phyloP scores from a whole-genome alignment of 2,113 vertebrate genomes.

The Dipodomys merriami region DNA sequence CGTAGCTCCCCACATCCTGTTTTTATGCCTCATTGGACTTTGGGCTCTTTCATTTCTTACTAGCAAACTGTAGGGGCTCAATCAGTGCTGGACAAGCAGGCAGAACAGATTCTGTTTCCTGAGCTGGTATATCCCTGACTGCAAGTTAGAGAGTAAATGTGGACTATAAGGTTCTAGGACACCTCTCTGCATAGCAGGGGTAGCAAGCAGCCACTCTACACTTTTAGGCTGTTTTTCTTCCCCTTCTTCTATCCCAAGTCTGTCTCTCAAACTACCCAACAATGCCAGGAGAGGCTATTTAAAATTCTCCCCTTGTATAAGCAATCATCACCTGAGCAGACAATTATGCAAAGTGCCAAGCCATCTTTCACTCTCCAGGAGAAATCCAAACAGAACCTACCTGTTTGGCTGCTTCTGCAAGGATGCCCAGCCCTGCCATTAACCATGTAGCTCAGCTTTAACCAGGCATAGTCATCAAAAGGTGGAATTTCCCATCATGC shows the following conservation, averaged over 20 bases:
- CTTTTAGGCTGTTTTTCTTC: not conserved
- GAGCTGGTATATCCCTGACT: not conserved
- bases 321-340: slow-evolving; percentile 37
- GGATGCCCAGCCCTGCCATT: not conserved
- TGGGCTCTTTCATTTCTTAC: not conserved
- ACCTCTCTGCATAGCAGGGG: not conserved
- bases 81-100: not conserved
- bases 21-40: not conserved
- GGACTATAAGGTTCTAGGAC: not conserved
- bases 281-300: not conserved
- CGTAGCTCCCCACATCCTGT: not conserved
- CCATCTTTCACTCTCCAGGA: slow-evolving; percentile 62
- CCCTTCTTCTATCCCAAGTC: not conserved
- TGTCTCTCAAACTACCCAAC: not conserved
- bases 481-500: not conserved
- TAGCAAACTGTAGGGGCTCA: not conserved
- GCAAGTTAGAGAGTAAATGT: not conserved
- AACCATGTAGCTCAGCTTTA: not conserved
- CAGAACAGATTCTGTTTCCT: not conserved
- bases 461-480: not conserved
- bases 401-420: not conserved
- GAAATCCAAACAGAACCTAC: not conserved
- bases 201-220: not conserved
- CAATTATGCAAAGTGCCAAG: slow-evolving; percentile 44
- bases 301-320: not conserved